Evolutionary conservation across 2,797 vertebrate genomes (phyloP).

Genomic region (Parauchenoglanis punctatus): DNA sequence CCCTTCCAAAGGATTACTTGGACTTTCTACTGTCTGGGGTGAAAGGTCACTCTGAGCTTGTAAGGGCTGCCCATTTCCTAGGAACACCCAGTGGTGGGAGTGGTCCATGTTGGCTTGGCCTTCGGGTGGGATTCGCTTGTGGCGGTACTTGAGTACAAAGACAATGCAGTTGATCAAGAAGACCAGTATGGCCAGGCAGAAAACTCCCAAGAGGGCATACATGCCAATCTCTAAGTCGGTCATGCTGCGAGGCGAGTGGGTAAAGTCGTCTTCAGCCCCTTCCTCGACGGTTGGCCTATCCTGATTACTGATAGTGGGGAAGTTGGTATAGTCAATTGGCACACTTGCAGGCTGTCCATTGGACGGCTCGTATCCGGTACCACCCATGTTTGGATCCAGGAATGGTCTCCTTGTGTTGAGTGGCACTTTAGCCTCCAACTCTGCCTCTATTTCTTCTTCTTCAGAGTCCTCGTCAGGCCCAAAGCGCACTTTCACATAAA

Average conservation of each 20-base stretch:
- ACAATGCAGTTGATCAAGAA: slow-evolving; percentile 99
- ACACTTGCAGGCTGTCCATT: slow-evolving; percentile 81
- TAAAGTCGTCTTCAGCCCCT: slow-evolving; percentile 74
- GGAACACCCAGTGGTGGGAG: slow-evolving; percentile 98
- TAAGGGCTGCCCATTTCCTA: slow-evolving; percentile 93
- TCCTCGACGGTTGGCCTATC: slow-evolving; percentile 72
- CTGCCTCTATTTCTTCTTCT: slow-evolving; percentile 80
- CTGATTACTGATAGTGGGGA: slow-evolving; percentile 80
- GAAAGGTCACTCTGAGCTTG: slow-evolving; percentile 89
- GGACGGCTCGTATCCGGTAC: slow-evolving; percentile 71
- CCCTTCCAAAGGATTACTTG: slow-evolving; percentile 83
- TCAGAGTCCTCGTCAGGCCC: slow-evolving; percentile 82
- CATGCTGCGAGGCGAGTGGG: slow-evolving; percentile 89
- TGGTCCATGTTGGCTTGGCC: slow-evolving; percentile 99
- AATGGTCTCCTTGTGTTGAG: slow-evolving; percentile 75
- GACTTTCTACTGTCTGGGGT: slow-evolving; percentile 85
- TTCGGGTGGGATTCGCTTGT: slow-evolving; percentile 94
- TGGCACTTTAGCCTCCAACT: slow-evolving; percentile 67
- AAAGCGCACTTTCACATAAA: slow-evolving; percentile 86
- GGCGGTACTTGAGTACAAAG: slow-evolving; percentile 94
- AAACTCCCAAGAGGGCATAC: slow-evolving; percentile 95
- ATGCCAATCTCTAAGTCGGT: slow-evolving; percentile 98
- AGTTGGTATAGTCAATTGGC: slow-evolving; percentile 82
- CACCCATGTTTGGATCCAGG: slow-evolving; percentile 68
- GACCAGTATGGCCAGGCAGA: slow-evolving; percentile 96